Base-by-base conservation (phyloP, 2,113 vertebrate genomes). In the Perca fluviatilis region DNA sequence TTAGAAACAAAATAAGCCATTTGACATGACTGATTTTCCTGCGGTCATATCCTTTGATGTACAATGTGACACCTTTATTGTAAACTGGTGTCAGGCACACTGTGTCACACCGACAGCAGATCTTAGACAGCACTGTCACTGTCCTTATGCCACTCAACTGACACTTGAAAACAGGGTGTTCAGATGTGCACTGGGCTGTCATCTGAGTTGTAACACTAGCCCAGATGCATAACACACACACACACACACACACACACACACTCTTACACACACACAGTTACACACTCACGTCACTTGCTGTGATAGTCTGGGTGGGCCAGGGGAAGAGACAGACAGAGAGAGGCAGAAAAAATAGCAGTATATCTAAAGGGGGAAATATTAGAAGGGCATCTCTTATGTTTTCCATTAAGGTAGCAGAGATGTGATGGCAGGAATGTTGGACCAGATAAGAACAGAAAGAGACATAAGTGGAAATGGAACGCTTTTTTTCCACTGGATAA, bases 321-420 rank as follows among this genome's bases (percentile, higher is more conserved):
- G 47, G 65, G 74, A 84, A 83, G 68, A 76, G 66, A 74, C 58
- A 74, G 71, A 72, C 60, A 81, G 76, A 77, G 83, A 61, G 80
- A 83, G 72, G 62, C 63, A 84, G 77, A 78, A 36, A 36, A 80
- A 67, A 76, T 77, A 84, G 81, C 83, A 83, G 78, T 77, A 64
- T 86, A 89, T 87, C 89, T 92, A 64, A 82, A 66, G 54, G 82
- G 40, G 77, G 90, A 75, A 85, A 90, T 90, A 86, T 86, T 82
- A 93, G 89, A 92, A 91, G 87, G 85, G 77, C 81, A 90, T 91
- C 87, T 90, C 73, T 85, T 86, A 62, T 92, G 89, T 86, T 91
- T 87, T 88, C 91, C 89, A 92, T 93, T 92, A 90, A 91, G 86
- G 89, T 81, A 91, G 88, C 73, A 3, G 85, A 89, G 85, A 93